Percentiles rank a stretch among this genome's conserved stretches.
These are phyloP conservation scores for Ditylenchus weischeri DNA, from an alignment of 2,888 invertebrate genomes.

Conservation along the genomic window DNA sequence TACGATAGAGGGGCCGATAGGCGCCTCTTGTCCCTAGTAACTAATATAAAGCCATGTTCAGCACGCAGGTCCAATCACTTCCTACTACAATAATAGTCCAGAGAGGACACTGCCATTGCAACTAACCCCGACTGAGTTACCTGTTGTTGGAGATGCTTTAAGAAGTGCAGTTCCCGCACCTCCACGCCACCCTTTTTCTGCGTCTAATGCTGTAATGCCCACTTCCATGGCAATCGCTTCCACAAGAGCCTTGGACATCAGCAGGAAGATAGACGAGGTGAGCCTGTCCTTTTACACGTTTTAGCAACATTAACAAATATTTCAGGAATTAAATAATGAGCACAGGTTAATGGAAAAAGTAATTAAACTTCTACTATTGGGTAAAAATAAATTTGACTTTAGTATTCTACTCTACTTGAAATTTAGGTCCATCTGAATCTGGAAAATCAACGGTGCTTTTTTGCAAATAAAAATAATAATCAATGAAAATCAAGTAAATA, in stretches of 20 bases:
- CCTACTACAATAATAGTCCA: too few relatives aligned
- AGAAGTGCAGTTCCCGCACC: too few relatives aligned
- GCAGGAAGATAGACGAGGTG: not conserved
- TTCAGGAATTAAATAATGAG: not conserved
- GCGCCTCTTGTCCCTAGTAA: too few relatives aligned
- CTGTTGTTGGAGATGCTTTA: too few relatives aligned
- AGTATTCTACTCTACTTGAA: too few relatives aligned
- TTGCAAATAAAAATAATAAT: too few relatives aligned
- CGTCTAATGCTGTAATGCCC: slow-evolving; percentile 2
- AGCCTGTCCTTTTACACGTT: not conserved
- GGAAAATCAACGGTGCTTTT: slow-evolving; percentile 2
- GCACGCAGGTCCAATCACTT: too few relatives aligned
- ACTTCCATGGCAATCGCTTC: not conserved
- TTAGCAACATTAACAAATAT: not conserved
- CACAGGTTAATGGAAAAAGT: slow-evolving; percentile 7
- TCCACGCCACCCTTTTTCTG: not conserved
- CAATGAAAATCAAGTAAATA: too few relatives aligned
- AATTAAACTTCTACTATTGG: slow-evolving; percentile 5
- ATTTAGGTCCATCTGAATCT: slow-evolving; percentile 9
- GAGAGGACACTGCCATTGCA: too few relatives aligned
- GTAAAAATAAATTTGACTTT: not conserved
- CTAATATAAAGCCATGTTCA: too few relatives aligned
- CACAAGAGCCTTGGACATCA: not conserved
- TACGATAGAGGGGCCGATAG: too few relatives aligned
- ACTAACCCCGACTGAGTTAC: too few relatives aligned